Evolutionary conservation across 2,888 invertebrate genomes (phyloP), one percentile per base, ranked within the genome.

Genomic region (Trachelus tabidus): DNA sequence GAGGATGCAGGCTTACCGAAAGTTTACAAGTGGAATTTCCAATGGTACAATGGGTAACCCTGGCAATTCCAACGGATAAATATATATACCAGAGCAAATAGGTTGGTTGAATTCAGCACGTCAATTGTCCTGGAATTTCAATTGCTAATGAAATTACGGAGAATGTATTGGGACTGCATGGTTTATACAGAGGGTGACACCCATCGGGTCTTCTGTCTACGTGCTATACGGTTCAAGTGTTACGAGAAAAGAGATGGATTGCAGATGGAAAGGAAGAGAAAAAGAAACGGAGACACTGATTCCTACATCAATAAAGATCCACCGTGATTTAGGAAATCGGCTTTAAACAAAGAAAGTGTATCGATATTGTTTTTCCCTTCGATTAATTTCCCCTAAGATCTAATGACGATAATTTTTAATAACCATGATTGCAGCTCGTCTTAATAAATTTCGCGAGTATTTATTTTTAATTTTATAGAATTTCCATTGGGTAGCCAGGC

Each of bases 141-240:
- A 83, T 85, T 81, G 81, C 79, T 81, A 85, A 84, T 85, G 82
- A 84, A 85, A 85, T 84, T 83, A 85, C 79, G 76, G 80, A 9
- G 78, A 85, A 85, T 80, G 83, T 81, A 84, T 75, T 76, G 80
- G 74, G 76, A 80, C 80, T 79, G 77, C 73, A 56, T 37, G n/a
- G 15, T 56, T 56, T 56, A 56, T 56, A 56, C 56, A 56, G 23
- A 56, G 56, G 56, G 56, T 56, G 56, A 56, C 56, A 23, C 23
- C 56, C 56, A 23, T 23, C 40, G 40, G 15, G 0, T 56, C 40
- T 56, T 56, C 40, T 56, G 9, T 23, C 40, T 56, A 6, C 23
- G 23, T 56, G 56, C 6, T 9, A 23, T 56, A 56, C 23, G 23
- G 23, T 56, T 56, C 23, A 23, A 6, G 56, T 23, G 56, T 56